A percentile compares a stretch with the other conserved stretches of the same genome.
Conservation (phyloP, 1,140 invertebrate species). For the Monomorium pharaonis region DNA sequence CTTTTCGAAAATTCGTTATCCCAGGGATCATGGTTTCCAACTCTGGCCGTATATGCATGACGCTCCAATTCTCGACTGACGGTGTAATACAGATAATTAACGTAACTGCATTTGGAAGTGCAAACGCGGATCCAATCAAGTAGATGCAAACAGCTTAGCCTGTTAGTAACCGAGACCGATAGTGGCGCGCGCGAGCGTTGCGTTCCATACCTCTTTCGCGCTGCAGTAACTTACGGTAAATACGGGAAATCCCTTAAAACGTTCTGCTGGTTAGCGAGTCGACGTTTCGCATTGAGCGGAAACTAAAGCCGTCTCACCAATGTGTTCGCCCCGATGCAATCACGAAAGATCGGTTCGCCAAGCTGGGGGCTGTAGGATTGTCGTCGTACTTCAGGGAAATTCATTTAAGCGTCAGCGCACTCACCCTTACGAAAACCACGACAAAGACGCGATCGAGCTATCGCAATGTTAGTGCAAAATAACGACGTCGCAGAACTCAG, state of each 20-base stretch:
- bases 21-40: not conserved
- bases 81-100: conserved; percentile 32
- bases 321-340: conserved; percentile 39
- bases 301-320: conserved; percentile 26
- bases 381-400: conserved; percentile 38
- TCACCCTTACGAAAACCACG: not conserved
- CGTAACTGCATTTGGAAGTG: conserved; percentile 3
- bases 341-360: conserved; percentile 34
- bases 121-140: conserved; percentile 44
- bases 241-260: conserved; percentile 68
- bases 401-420: conserved; percentile 6
- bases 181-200: not conserved
- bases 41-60: not conserved
- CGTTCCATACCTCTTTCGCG: not conserved
- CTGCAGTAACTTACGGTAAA: conserved; percentile 37
- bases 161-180: conserved; percentile 12
- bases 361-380: not conserved
- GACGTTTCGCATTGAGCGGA: conserved; percentile 29
- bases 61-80: not conserved
- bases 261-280: conserved; percentile 63
- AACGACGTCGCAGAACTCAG: not conserved
- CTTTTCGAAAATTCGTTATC: not conserved
- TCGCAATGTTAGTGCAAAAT: not conserved
- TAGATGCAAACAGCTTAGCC: conserved; percentile 37
- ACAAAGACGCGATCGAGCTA: not conserved